A percentile compares a stretch with the other conserved stretches of the same genome.
phyloP scores from a whole-genome alignment of 2,113 vertebrate genomes.

The Triplophysa rosa region DNA sequence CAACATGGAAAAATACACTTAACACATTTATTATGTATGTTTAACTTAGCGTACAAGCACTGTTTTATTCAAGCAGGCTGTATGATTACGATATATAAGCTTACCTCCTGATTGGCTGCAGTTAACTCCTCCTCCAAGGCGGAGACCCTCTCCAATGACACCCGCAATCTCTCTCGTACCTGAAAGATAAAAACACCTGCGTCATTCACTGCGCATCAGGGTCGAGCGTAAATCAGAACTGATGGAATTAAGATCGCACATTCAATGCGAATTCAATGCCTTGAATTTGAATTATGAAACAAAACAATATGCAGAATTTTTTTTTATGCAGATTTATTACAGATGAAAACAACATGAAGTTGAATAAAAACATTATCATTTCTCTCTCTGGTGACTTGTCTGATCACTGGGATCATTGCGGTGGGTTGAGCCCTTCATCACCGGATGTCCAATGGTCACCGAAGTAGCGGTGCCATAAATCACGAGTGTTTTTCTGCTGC shows the following conservation, averaged over 20 bases:
- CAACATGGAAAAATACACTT: slow-evolving; percentile 4
- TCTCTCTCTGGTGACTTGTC: slow-evolving; percentile 6
- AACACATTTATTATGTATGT: neutral
- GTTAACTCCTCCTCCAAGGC: slow-evolving; percentile 89
- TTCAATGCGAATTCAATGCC: too few species aligned
- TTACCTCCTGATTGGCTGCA: slow-evolving; percentile 90
- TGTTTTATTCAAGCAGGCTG: neutral
- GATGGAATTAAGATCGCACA: neutral
- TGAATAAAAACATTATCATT: neutral
- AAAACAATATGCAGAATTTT: too few species aligned
- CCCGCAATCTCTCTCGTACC: slow-evolving; percentile 89
- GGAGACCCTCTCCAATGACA: slow-evolving; percentile 91
- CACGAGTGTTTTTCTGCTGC: slow-evolving; percentile 48
- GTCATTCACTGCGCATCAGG: neutral
- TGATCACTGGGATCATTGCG: slow-evolving; percentile 8
- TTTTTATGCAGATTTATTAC: neutral
- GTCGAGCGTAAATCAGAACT: neutral
- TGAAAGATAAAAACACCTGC: slow-evolving; percentile 46
- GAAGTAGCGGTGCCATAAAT: slow-evolving; percentile 30
- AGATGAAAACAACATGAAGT: slow-evolving; percentile 28
- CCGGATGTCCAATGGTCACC: neutral
- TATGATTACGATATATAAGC: neutral
- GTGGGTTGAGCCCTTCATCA: neutral
- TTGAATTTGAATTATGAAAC: too few species aligned
- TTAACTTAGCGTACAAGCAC: neutral